Conservation (phyloP, 2,888 invertebrate genomes). For the Eretmocerus hayati region DNA sequence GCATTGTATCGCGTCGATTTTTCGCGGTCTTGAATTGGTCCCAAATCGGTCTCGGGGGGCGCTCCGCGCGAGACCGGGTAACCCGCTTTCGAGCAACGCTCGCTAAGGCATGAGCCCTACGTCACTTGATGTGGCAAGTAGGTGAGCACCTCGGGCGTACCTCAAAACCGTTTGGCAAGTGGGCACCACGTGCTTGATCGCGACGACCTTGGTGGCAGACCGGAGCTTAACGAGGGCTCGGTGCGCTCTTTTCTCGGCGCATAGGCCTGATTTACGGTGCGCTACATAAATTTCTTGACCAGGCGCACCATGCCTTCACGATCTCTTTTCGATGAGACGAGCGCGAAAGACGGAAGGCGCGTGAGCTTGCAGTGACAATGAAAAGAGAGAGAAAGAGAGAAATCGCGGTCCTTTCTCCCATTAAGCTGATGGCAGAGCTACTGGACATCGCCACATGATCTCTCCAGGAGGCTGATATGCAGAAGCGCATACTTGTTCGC, state of each 20-base stretch:
- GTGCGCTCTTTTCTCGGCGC: too few relatives aligned
- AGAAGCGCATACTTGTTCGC: conserved; percentile 15
- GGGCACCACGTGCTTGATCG: too few relatives aligned
- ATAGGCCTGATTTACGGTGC: conserved; percentile 31
- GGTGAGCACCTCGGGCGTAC: too few relatives aligned
- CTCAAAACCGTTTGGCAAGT: too few relatives aligned
- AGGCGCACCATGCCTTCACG: background rate
- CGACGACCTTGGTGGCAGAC: too few relatives aligned
- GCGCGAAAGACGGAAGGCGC: conserved; percentile 10
- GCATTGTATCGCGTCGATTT: conserved; percentile 12
- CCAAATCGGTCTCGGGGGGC: background rate
- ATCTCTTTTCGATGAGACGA: background rate
- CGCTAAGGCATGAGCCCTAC: too few relatives aligned
- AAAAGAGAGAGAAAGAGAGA: background rate
- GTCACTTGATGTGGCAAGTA: too few relatives aligned
- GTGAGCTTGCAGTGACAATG: too few relatives aligned
- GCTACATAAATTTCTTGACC: conserved; percentile 25
- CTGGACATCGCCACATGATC: too few relatives aligned
- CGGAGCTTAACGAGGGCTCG: background rate
- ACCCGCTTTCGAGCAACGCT: conserved; percentile 34
- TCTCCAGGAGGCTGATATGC: too few relatives aligned
- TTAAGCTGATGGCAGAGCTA: too few relatives aligned
- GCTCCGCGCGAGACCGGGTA: conserved; percentile 37
- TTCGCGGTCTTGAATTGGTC: conserved; percentile 23
- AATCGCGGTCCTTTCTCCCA: conserved; percentile 8